A percentile compares a stretch with the other conserved stretches of the same genome.
phyloP scores from a whole-genome alignment of 92 coral and sea anemone species.

The Bergia sp. region DNA sequence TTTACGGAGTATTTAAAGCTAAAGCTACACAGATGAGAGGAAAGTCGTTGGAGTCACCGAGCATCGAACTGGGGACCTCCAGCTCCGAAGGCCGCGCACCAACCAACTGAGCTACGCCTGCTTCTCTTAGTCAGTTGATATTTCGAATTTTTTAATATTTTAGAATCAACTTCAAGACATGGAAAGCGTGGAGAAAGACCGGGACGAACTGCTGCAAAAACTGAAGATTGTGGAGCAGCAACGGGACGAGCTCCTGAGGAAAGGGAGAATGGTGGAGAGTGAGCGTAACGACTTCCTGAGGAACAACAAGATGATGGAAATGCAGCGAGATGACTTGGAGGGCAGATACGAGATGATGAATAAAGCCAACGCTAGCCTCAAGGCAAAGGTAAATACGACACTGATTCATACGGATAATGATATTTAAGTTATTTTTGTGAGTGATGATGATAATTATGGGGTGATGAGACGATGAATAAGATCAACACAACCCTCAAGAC shows the following conservation, averaged over 20 bases:
- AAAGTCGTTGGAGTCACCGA: too few species aligned
- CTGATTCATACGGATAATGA: not conserved
- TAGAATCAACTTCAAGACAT: conserved; percentile 91
- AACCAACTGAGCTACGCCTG: too few species aligned
- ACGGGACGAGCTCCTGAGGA: conserved; percentile 87
- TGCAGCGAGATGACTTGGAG: conserved; percentile 91
- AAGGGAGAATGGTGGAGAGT: conserved; percentile 91
- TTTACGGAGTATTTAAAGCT: too few species aligned
- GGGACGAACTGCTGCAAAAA: conserved; percentile 75
- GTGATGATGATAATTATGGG: not conserved
- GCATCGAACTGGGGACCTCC: too few species aligned
- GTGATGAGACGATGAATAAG: not conserved
- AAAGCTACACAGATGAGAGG: too few species aligned
- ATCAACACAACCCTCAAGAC: not conserved
- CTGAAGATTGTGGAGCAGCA: conserved; percentile 78
- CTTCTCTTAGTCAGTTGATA: not conserved
- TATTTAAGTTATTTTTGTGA: too few species aligned
- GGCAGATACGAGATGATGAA: conserved; percentile 80
- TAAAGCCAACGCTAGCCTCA: conserved; percentile 76
- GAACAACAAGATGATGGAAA: conserved; percentile 93
- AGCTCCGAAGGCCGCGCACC: too few species aligned
- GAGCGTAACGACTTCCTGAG: conserved; percentile 93
- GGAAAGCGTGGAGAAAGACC: conserved; percentile 90
- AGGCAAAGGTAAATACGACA: conserved; percentile 63
- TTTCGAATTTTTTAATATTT: not conserved